Conservation (phyloP, 1,140 invertebrate species). For the Scaptomyza pallida region DNA sequence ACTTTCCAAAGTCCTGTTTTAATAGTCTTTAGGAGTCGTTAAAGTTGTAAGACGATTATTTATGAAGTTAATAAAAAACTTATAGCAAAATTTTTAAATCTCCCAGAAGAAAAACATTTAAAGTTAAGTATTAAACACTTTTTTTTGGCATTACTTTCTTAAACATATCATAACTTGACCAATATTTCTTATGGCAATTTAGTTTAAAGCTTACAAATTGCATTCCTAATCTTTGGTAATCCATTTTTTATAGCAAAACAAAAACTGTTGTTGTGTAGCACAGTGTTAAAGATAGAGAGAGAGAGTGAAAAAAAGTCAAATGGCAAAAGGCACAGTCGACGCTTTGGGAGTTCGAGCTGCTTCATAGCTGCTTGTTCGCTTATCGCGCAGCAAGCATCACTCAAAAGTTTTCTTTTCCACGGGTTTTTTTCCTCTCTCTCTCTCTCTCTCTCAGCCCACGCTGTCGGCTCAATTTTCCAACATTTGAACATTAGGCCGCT, state of each 20-base stretch:
- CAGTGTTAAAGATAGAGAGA: conserved; percentile 22
- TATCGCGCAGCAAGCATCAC: conserved; percentile 76
- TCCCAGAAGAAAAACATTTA: no score
- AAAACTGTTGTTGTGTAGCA: conserved; percentile 11
- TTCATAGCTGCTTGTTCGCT: conserved; percentile 50
- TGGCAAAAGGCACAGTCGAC: conserved; percentile 38
- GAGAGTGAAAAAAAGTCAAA: conserved; percentile 30
- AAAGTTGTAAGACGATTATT: no score
- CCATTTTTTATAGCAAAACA: neutral
- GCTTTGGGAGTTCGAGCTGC: conserved; percentile 54
- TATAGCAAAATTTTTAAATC: no score
- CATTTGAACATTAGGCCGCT: conserved; percentile 79
- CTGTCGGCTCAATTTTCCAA: conserved; percentile 79
- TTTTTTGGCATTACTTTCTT: no score
- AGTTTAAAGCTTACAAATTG: neutral
- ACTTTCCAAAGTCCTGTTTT: no score
- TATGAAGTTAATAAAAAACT: no score
- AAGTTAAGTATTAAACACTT: no score
- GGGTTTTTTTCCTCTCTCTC: neutral
- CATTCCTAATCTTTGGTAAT: neutral
- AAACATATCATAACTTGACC: neutral
- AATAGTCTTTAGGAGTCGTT: no score
- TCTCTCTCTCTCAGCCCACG: neutral
- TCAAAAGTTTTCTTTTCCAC: conserved; percentile 66
- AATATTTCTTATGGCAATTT: neutral